Base-by-base conservation (phyloP, 2,113 vertebrate species). In the Taurulus bubalis region DNA sequence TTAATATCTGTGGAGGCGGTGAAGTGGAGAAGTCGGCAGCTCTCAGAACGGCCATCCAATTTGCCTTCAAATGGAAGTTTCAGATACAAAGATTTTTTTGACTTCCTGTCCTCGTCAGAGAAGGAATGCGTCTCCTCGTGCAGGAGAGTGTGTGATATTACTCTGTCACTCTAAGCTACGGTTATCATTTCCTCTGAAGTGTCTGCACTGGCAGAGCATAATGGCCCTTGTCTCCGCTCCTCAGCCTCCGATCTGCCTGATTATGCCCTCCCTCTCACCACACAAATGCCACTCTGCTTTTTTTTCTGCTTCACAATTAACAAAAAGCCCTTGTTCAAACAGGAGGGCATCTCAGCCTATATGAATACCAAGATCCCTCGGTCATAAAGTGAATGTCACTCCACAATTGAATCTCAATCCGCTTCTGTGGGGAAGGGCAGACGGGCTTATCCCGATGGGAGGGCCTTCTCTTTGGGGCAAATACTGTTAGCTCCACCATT, bases 111-210 rank as follows among this genome's bases (percentile, higher is more conserved):
- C 62, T 55, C 70, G 38, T 86, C 62, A 72, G 79, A 28, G 51
- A 69, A 87, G 77, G 40, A 86, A 72, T 69, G 55, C 70, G 68
- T 85, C 69, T 82, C n/a, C 18, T 81, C 8, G n/a, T 67, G 62
- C 60, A 47, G 70, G 40, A 67, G 75, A 85, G 84, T 73, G 74
- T 85, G 69, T 88, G 85, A 91, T 88, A 88, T 93, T 87, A 83
- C 85, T 82, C 85, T 82, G 82, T 89, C 90, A 86, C 87, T 92
- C 82, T 75, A 80, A 59, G 82, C 83, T 89, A 80, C 78, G 55
- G 69, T 84, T 93, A 87, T 93, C 89, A 91, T 91, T 92, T 92
- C 85, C 87, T 90, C 84, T 93, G 63, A 89, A 93, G 85, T 84
- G 86, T 83, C 88, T 24, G 66, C 74, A 69, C 75, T 87, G 71